Evolutionary conservation across 2,888 invertebrate species (phyloP).

Genomic region (Melanostoma scalare): DNA sequence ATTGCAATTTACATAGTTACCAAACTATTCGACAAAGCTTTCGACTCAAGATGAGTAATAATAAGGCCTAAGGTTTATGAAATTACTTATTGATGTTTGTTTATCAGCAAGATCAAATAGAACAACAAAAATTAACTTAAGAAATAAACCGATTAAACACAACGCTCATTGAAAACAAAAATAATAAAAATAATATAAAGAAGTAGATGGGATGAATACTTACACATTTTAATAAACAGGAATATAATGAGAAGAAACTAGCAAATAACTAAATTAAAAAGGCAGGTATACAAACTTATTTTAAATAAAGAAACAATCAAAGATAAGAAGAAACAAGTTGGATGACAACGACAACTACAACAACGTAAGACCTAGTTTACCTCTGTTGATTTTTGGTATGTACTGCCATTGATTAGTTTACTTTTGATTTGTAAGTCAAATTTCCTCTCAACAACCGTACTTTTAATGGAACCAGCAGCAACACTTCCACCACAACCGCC

Average conservation of each 20-base stretch:
- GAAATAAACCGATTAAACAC: too few relatives aligned
- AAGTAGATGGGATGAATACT: not conserved
- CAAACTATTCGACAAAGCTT: too few relatives aligned
- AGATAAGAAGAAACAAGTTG: constrained; percentile 21
- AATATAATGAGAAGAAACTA: constrained; percentile 1
- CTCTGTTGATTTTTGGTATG: constrained; percentile 77
- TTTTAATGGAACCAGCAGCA: constrained; percentile 56
- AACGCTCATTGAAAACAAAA: too few relatives aligned
- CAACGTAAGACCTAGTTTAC: constrained; percentile 73
- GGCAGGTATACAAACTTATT: not conserved
- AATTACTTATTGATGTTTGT: too few relatives aligned
- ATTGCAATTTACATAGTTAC: too few relatives aligned
- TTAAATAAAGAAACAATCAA: constrained; percentile 1
- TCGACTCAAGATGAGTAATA: too few relatives aligned
- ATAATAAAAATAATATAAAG: too few relatives aligned
- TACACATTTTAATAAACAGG: constrained; percentile 2
- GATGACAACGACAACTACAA: constrained; percentile 27
- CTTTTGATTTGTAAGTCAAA: constrained; percentile 77
- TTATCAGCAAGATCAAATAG: too few relatives aligned
- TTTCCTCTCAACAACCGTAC: constrained; percentile 75
- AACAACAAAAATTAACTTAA: too few relatives aligned
- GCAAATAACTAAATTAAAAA: not conserved
- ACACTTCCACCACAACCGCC: constrained; percentile 43
- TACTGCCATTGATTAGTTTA: constrained; percentile 76
- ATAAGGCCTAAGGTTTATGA: too few relatives aligned